phyloP scores from a whole-genome alignment of 1,140 invertebrate species.

The Neodiprion fabricii region DNA sequence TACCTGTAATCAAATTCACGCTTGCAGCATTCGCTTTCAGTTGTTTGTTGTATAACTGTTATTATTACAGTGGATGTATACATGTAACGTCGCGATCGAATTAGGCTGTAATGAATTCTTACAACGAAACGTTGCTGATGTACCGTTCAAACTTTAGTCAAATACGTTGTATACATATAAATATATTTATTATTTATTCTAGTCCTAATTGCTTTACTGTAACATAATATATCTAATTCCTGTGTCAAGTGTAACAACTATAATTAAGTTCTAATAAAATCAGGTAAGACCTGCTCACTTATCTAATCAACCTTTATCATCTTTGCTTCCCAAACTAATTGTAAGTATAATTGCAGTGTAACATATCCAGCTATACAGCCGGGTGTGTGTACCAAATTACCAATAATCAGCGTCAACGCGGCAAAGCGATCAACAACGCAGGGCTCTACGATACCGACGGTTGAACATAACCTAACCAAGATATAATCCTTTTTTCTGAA shows the following conservation, averaged over 20 bases:
- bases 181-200: slow-evolving; percentile 35
- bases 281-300: slow-evolving; percentile 33
- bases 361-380: neutral
- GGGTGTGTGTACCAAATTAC: neutral
- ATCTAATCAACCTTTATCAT: slow-evolving; percentile 22
- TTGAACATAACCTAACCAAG: too few species aligned
- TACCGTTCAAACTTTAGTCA: slow-evolving; percentile 11
- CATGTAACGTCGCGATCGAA: neutral
- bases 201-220: slow-evolving; percentile 41
- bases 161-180: slow-evolving; percentile 17
- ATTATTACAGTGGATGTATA: too few species aligned
- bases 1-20: neutral
- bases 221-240: slow-evolving; percentile 41
- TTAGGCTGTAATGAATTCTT: slow-evolving; percentile 5
- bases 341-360: neutral
- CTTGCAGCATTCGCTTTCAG: neutral
- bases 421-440: too few species aligned
- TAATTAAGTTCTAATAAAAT: slow-evolving; percentile 49
- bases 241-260: slow-evolving; percentile 44
- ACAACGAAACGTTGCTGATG: slow-evolving; percentile 3
- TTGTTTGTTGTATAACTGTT: neutral
- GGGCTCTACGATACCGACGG: too few species aligned
- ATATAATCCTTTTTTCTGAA: too few species aligned
- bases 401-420: too few species aligned
- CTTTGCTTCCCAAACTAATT: too few species aligned